phyloP scores from a whole-genome alignment of 2,797 vertebrate genomes.

The Hippocampus kuda region DNA sequence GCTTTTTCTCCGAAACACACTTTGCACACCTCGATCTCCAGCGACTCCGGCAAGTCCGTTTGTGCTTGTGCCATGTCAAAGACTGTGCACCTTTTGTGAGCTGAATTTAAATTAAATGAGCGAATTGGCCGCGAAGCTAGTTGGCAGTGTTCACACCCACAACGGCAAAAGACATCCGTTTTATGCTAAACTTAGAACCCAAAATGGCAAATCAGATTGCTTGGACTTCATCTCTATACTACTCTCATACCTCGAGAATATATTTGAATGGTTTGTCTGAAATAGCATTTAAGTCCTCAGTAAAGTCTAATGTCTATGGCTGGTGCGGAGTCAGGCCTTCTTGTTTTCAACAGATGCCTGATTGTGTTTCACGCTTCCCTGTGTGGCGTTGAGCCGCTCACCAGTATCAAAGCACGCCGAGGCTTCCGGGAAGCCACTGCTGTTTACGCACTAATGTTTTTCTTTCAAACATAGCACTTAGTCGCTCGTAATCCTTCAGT shows the following conservation, averaged over 20 bases:
- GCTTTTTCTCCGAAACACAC: too few species aligned
- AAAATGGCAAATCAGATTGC: neutral
- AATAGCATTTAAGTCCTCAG: neutral
- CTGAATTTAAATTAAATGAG: too few species aligned
- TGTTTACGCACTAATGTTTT: slow-evolving; percentile 42
- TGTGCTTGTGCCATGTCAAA: too few species aligned
- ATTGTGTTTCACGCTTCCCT: slow-evolving; percentile 65
- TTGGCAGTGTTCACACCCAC: too few species aligned
- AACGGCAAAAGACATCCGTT: too few species aligned
- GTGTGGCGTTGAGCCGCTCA: slow-evolving; percentile 65
- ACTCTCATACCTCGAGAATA: neutral
- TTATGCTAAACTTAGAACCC: neutral
- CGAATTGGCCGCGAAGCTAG: too few species aligned
- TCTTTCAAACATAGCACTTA: slow-evolving; percentile 45
- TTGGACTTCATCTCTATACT: neutral
- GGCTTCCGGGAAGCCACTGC: slow-evolving; percentile 57
- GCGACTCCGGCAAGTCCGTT: too few species aligned
- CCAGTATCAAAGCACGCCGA: slow-evolving; percentile 68
- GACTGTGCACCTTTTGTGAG: too few species aligned
- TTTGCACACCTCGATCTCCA: too few species aligned
- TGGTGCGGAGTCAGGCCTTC: slow-evolving; percentile 30
- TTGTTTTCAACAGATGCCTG: slow-evolving; percentile 69
- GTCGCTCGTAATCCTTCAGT: slow-evolving; percentile 43
- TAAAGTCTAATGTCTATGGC: neutral
- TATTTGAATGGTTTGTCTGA: neutral